phyloP scores from a whole-genome alignment of 2,113 vertebrate genomes.

The Melanerpes aurifrons region DNA sequence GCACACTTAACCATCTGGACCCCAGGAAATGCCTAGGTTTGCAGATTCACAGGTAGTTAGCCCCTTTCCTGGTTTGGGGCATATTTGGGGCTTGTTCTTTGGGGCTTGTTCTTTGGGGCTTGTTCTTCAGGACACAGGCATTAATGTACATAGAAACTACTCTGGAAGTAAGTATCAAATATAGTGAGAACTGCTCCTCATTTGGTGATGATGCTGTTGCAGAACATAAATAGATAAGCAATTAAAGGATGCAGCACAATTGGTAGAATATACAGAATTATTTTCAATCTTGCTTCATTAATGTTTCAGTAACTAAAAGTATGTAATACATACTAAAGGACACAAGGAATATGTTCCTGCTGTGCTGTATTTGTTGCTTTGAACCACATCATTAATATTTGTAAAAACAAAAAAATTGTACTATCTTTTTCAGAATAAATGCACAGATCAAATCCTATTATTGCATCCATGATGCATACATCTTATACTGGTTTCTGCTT shows the following conservation, averaged over 20 bases:
- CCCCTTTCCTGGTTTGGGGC: too few species aligned
- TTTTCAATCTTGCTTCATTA: background rate
- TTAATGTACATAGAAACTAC: background rate
- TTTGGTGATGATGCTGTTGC: background rate
- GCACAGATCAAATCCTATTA: background rate
- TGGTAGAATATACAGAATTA: background rate
- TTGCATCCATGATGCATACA: background rate
- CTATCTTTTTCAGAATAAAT: background rate
- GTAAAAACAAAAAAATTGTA: background rate
- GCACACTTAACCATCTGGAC: too few species aligned
- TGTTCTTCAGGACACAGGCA: too few species aligned
- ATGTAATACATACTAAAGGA: background rate
- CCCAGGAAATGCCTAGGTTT: too few species aligned
- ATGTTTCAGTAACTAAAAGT: background rate
- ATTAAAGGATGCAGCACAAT: background rate
- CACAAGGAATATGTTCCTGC: fast-evolving
- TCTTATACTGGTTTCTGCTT: background rate
- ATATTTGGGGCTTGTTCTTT: too few species aligned
- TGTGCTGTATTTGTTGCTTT: background rate
- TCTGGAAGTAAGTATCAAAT: background rate
- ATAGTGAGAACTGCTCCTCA: background rate
- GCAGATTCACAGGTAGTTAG: too few species aligned
- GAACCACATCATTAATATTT: background rate
- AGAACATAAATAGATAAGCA: slow-evolving; percentile 9
- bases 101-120: too few species aligned